Evolutionary conservation across 2,888 invertebrate species (phyloP).

Genomic region (Lithophane semibrunnea): DNA sequence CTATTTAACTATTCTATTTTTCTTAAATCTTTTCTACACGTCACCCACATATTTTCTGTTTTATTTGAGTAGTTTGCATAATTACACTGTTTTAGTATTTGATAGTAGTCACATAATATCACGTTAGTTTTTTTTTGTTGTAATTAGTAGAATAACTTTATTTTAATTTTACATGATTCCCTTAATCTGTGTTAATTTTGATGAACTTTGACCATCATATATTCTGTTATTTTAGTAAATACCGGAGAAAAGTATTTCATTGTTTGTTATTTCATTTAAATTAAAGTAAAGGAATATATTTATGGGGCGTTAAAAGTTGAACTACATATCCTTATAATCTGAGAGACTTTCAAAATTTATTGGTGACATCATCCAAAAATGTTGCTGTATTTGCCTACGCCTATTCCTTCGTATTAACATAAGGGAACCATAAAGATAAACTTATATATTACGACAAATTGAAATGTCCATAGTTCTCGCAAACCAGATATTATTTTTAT

Average conservation of each 20-base stretch:
- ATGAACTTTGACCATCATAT: not conserved
- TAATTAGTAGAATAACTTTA: not conserved
- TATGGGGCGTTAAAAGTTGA: not conserved
- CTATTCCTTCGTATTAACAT: constrained; percentile 47
- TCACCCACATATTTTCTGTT: not conserved
- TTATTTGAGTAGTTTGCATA: constrained; percentile 17
- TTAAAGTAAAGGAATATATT: not conserved
- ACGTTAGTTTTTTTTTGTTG: not conserved
- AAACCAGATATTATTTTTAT: not conserved
- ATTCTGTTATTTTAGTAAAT: too few relatives aligned
- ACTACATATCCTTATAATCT: constrained; percentile 28
- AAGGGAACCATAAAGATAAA: constrained; percentile 43
- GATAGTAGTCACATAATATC: not conserved
- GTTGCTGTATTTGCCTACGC: not conserved
- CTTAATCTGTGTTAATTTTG: not conserved
- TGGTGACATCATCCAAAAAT: constrained; percentile 42
- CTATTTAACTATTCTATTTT: constrained; percentile 21
- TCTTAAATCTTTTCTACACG: constrained; percentile 16
- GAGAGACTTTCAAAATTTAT: constrained; percentile 13
- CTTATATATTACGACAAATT: constrained; percentile 32
- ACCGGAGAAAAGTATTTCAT: not conserved
- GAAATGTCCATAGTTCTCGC: not conserved
- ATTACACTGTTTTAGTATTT: constrained; percentile 6
- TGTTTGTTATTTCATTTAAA: not conserved
- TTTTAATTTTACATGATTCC: not conserved